These are phyloP conservation scores for Barnardius zonarius DNA, from an alignment of 2,113 vertebrate species.

Conservation along the genomic window DNA sequence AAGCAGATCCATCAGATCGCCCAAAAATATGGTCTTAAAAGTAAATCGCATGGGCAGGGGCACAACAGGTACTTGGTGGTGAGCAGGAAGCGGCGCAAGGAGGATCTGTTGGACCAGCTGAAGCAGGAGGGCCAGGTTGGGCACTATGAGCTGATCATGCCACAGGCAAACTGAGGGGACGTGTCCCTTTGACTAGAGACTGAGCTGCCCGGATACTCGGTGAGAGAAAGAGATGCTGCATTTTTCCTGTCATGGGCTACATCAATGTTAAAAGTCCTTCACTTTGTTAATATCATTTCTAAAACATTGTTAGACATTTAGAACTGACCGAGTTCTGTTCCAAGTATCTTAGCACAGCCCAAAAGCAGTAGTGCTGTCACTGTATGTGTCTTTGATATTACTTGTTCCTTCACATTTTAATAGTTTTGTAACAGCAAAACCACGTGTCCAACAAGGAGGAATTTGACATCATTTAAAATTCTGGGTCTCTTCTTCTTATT, in stretches of 20 bases:
- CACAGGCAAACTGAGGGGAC: conserved; percentile 77
- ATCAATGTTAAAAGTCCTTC: conserved; percentile 31
- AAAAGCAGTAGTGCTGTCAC: conserved; percentile 64
- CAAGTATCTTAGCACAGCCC: conserved; percentile 61
- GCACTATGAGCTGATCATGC: conserved; percentile 92
- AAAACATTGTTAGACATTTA: conserved; percentile 53
- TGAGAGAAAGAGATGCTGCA: conserved; percentile 50
- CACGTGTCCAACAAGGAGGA: neutral
- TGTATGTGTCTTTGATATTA: conserved; percentile 70
- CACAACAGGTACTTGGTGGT: conserved; percentile 89
- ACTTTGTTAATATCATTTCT: conserved; percentile 68
- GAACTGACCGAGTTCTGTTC: conserved; percentile 46
- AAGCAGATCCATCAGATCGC: conserved; percentile 94
- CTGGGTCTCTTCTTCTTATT: conserved; percentile 29
- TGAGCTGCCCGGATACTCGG: neutral
- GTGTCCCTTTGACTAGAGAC: neutral
- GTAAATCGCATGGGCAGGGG: conserved; percentile 93
- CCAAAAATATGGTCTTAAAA: conserved; percentile 90
- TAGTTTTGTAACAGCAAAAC: conserved; percentile 66
- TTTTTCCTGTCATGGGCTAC: conserved; percentile 59
- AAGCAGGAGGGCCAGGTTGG: conserved; percentile 95
- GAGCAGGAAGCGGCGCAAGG: conserved; percentile 90
- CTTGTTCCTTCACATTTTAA: conserved; percentile 66
- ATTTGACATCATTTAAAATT: neutral
- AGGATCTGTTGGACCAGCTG: conserved; percentile 91